Base-by-base conservation (phyloP, 2,797 vertebrate species). In the Rhynchotus rufescens region DNA sequence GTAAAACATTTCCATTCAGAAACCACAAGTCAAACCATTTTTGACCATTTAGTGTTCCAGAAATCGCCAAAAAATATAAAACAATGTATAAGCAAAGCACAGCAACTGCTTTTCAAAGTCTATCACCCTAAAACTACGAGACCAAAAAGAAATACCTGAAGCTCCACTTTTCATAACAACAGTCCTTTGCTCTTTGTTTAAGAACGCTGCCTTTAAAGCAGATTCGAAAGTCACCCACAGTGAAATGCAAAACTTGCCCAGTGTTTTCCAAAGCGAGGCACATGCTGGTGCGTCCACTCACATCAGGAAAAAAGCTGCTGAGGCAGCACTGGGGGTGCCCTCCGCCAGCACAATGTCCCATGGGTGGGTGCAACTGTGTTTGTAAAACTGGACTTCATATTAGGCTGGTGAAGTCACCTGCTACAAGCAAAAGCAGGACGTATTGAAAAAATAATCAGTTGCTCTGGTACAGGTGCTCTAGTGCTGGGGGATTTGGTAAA, bases 281-380 rank as follows among this genome's bases (percentile, higher is more conserved):
- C 45, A 9, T 1, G 51, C 12, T 52, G 56, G 34, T 0, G 2
- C 51, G 60, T 45, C 78, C 64, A 73, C 88, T 68, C 1, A 36
- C 64, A 16, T 69, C 56, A 28, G 44, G 76, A 54, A 65, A 86
- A 93, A 80, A 20, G n/a, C 44, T 91, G 84, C 90, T 92, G 73
- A 81, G 8, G 30, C 78, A 95, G 93, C 90, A 86, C 47, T 47
- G 34, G 12, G 13, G 34, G 15, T 11, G 44, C 32, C 25, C 36
- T 67, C 66, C 12, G 51, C 67, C 67, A 73, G 74, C 9, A 23
- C n/a, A 25, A 36, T 38, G 67, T 5, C 51, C 83, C 69, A 13
- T 51, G 59, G 22, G 47, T 38, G 54, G 30, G n/a, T 15, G 21
- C 45, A 32, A 34, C 52, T 4, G 0, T 12, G 30, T 34, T 52